Percentiles rank a stretch among this genome's conserved stretches.
Evolutionary conservation across 2,113 vertebrate species (phyloP).

Genomic region (Triplophysa tibetana): DNA sequence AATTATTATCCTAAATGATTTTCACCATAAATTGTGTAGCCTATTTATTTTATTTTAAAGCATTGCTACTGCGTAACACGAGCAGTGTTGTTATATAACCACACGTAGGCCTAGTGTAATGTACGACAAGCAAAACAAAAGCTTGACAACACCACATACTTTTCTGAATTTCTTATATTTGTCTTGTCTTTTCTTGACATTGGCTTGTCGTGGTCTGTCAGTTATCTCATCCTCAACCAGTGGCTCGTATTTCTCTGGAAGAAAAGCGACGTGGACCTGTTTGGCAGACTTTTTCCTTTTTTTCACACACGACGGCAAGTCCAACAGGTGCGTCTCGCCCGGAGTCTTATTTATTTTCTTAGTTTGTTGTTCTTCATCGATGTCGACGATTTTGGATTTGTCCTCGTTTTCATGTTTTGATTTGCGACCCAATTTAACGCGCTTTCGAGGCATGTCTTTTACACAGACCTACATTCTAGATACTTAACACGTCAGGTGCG

Average conservation of each 20-base stretch:
- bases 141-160: conserved; percentile 56
- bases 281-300: conserved; percentile 61
- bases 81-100: not conserved
- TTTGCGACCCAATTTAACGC: conserved; percentile 22
- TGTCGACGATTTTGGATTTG: conserved; percentile 4
- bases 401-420: conserved; percentile 29
- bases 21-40: no score
- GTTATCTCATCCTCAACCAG: conserved; percentile 56
- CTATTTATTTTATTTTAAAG: not conserved
- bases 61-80: not conserved
- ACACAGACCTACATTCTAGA: not conserved
- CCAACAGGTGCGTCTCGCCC: not conserved
- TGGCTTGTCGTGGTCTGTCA: conserved; percentile 45
- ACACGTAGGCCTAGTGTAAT: no score
- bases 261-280: conserved; percentile 69
- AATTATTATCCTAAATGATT: no score
- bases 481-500: not conserved
- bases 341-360: not conserved
- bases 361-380: not conserved
- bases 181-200: conserved; percentile 44
- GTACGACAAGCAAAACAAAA: not conserved
- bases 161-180: conserved; percentile 71
- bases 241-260: conserved; percentile 73
- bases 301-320: not conserved
- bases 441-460: conserved; percentile 40